Conservation (phyloP, 2,113 vertebrate genomes). For the Gobio gobio region DNA sequence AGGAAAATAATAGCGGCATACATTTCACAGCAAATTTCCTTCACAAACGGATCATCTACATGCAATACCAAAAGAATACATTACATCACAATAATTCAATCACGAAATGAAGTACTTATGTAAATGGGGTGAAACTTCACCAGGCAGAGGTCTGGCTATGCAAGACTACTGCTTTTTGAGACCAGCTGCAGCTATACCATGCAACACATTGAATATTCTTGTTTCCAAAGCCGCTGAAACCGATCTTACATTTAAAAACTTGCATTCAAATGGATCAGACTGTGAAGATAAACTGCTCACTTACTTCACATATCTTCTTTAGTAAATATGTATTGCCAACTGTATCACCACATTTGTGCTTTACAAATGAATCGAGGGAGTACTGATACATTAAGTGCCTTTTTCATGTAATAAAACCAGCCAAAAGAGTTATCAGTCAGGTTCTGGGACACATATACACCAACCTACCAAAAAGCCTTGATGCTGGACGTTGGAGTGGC, state of each 20-base stretch:
- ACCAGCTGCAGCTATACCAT: neutral
- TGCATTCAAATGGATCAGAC: slow-evolving; percentile 5
- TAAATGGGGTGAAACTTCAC: neutral
- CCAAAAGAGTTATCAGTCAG: neutral
- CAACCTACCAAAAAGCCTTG: slow-evolving; percentile 79
- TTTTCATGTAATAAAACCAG: neutral
- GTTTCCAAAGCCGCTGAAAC: neutral
- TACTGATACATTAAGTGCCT: neutral
- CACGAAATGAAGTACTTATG: neutral
- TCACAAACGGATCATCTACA: neutral
- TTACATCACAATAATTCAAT: neutral
- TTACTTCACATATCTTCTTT: neutral
- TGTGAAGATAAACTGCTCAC: neutral
- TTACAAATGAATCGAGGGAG: neutral
- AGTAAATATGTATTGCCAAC: neutral
- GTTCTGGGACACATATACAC: neutral
- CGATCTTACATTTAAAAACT: neutral
- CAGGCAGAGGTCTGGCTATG: too few relatives aligned
- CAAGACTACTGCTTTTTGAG: too few relatives aligned
- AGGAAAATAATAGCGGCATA: neutral
- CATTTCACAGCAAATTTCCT: neutral
- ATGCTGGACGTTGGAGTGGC: slow-evolving; percentile 74
- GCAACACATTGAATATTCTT: neutral
- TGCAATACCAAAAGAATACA: neutral
- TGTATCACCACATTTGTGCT: neutral